Base-by-base conservation (phyloP, 2,888 invertebrate genomes). In the Drosophila robusta region DNA sequence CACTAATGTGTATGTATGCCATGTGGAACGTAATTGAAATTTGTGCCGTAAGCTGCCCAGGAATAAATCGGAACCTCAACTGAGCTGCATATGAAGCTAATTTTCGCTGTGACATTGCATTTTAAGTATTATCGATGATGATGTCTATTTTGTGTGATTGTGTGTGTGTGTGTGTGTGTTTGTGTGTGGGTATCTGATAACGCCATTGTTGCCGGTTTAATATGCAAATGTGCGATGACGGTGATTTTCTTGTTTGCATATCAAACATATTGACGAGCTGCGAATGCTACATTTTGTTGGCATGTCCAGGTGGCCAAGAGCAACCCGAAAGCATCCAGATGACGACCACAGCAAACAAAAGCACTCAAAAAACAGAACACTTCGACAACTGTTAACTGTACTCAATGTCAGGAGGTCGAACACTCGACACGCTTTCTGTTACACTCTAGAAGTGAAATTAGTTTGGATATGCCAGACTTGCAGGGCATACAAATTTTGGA, bases 21-120 rank as follows among this genome's bases (percentile, higher is more conserved):
- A 63, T 76, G 63, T 68, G 65, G 45, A 56, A 36, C 54, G 71
- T 66, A 79, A 85, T 81, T 84, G 70, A 70, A 84, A 81, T 76
- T 78, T 65, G 63, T 58, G 77, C 77, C 51, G 41, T 49, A 55
- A 57, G 69, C 69, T 58, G 55, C 32, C 51, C 42, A 54, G 46
- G 44, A 61, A 41, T 36, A 36, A 46, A 41, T 55, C 41, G 55
- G 49, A 61, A 47, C 54, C 61, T 56, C 61, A 67, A 50, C 67
- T 16, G 41, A 62, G 56, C 57, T 44, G 55, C 44, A 61, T 39
- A 58, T 16, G 50, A 58, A 46, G 65, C 65, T 65, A 65, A 75
- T 74, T 70, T 71, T 60, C 46, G 2, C 8, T 34, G 38, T 67
- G 62, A 62, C 55, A 22, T 26, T 47, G 55, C 57, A 46, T 45